Conservation (phyloP, 2,888 invertebrate genomes). For the Orthosia gracilis region DNA sequence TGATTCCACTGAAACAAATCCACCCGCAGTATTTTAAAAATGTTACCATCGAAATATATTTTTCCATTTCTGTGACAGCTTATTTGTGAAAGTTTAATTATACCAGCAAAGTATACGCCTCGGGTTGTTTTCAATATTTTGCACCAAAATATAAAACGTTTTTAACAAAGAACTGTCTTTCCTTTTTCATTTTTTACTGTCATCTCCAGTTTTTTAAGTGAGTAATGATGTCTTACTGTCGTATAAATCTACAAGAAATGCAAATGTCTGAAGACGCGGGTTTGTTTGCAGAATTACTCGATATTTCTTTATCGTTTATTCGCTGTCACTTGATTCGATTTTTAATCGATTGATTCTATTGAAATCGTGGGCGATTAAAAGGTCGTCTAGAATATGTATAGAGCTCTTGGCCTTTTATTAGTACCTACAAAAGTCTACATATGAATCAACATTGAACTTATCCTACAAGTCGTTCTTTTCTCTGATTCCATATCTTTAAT, state of each 20-base stretch:
- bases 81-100: constrained; percentile 74
- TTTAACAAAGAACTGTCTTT: constrained; percentile 59
- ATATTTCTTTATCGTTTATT: constrained; percentile 31
- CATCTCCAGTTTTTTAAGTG: constrained; percentile 61
- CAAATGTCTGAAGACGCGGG: constrained; percentile 34
- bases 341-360: constrained; percentile 19
- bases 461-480: not conserved
- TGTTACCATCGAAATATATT: constrained; percentile 70
- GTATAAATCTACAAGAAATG: constrained; percentile 56
- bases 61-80: constrained; percentile 73
- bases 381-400: not conserved
- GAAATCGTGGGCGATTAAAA: not conserved
- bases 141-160: constrained; percentile 60
- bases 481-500: not conserved
- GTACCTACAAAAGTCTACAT: not conserved
- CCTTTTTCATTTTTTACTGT: constrained; percentile 63
- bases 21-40: constrained; percentile 77
- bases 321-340: constrained; percentile 17
- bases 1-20: constrained; percentile 84
- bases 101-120: constrained; percentile 61
- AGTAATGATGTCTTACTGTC: constrained; percentile 63
- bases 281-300: constrained; percentile 33
- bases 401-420: not conserved
- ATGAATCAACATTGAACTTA: not conserved
- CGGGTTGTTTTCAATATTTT: constrained; percentile 64